Evolutionary conservation across 2,113 vertebrate genomes (phyloP).

Genomic region (Vulpes ferrilata): DNA sequence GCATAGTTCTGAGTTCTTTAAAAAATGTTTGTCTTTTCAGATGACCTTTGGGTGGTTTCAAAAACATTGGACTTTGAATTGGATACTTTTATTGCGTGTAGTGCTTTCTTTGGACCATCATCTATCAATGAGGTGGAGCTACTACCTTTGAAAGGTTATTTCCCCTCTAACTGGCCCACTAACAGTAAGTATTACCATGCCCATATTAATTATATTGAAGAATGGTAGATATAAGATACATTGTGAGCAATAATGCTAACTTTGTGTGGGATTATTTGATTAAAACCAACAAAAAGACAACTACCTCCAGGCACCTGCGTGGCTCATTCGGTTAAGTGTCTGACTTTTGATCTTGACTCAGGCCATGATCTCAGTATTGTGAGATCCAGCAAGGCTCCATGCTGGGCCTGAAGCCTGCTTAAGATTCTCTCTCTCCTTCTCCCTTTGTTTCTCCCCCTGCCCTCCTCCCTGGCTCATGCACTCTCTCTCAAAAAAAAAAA

Average conservation of each 20-base stretch:
- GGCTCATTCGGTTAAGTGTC: neutral
- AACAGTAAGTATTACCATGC: constrained; percentile 83
- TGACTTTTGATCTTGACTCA: neutral
- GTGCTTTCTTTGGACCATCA: constrained; percentile 90
- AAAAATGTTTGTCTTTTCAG: constrained; percentile 78
- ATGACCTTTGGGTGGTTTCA: constrained; percentile 92
- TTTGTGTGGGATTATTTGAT: neutral
- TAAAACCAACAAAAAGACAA: neutral
- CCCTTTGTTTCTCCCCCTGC: neutral
- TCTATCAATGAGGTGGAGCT: constrained; percentile 88
- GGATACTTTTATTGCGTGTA: constrained; percentile 89
- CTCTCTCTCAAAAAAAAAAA: neutral
- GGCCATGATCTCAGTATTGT: neutral
- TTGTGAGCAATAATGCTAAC: neutral
- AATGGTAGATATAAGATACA: neutral
- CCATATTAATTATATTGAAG: neutral
- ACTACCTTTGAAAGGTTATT: constrained; percentile 89
- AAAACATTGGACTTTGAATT: constrained; percentile 89
- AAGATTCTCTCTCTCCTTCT: neutral
- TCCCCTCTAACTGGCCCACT: constrained; percentile 87
- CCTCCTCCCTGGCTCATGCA: neutral
- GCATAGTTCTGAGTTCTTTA: too few relatives aligned
- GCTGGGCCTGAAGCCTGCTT: neutral
- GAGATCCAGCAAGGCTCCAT: neutral
- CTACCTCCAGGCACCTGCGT: neutral